Percentiles rank a stretch among this genome's conserved stretches.
phyloP scores from a whole-genome alignment of 1,140 invertebrate genomes.

The Batillaria attramentaria region DNA sequence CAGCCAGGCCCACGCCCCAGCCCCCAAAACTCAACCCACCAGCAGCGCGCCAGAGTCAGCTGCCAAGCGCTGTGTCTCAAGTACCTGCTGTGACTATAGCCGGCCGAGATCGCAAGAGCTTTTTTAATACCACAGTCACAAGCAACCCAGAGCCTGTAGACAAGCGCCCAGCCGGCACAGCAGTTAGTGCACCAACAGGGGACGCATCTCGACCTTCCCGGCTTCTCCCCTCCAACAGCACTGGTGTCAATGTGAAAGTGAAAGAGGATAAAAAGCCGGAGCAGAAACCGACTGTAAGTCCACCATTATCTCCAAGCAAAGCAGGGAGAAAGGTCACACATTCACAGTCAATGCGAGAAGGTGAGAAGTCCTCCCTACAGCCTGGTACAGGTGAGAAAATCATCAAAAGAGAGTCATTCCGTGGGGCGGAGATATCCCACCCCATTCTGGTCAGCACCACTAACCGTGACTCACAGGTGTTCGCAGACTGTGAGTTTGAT shows the following conservation, averaged over 20 bases:
- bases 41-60: neutral
- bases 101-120: neutral
- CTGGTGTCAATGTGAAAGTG: neutral
- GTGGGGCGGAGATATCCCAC: conserved; percentile 45
- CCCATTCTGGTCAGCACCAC: conserved; percentile 51
- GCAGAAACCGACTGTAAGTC: conserved; percentile 13
- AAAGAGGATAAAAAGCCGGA: conserved; percentile 23
- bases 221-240: neutral
- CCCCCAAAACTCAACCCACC: neutral
- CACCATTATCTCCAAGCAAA: conserved; percentile 21
- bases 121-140: neutral
- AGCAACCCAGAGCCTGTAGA: neutral
- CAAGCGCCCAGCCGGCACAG: neutral
- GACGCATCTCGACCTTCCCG: too few relatives aligned
- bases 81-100: conserved; percentile 1
- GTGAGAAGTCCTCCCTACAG: conserved; percentile 3
- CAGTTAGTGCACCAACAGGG: neutral
- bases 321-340: conserved; percentile 6
- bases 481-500: conserved; percentile 41
- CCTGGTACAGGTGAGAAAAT: conserved; percentile 17
- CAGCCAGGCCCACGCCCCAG: conserved; percentile 1
- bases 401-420: conserved; percentile 41
- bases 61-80: neutral
- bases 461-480: conserved; percentile 47
- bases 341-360: conserved; percentile 20